Evolutionary conservation across 2,888 invertebrate genomes (phyloP), one percentile per base, ranked within the genome.

Genomic region (Ichneumon xanthorius): DNA sequence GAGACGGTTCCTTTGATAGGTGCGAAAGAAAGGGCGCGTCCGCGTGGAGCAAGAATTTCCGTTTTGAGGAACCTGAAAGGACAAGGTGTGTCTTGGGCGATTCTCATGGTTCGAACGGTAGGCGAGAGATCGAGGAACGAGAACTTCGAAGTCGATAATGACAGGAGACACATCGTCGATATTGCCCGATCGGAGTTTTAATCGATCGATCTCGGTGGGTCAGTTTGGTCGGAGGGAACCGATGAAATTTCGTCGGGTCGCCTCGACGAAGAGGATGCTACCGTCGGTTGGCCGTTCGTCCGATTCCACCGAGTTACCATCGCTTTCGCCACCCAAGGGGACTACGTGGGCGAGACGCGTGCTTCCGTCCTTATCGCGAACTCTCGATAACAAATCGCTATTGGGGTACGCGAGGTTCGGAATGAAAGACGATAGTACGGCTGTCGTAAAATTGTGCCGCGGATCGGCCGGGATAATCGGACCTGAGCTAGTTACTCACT

Each of bases 301-400:
- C 16, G n/a, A 37, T 76, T 63, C 63, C 70, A 76, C 63, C 63
- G 63, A 71, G 48, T 11, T 67, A 22, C 0, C 58, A n/a, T 53
- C 50, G 65, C 5, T 40, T 53, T 72, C 71, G 73, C 71, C 86
- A 76, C 79, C 79, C 81, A 82, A 84, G 79, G 61, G 33, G 84
- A 77, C 75, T 68, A 84, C 78, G 65, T 68, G 83, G 72, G 65
- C 72, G 77, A 81, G 70, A 82, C 85, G 82, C 80, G 84, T 80
- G 82, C 58, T 80, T 22, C 58, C 19, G 37, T 37, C 80, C 11
- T 63, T 80, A 80, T 80, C 82, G 53, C 68, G 68, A 63, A 48
- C 67, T 75, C 16, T 68, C 55, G 67, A 83, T 83, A 68, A 76
- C 83, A 72, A 81, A 30, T 71, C 58, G 30, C 72, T 72, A 79